Base-by-base conservation (phyloP, 2,888 invertebrate species). In the Watsonalla cultraria region DNA sequence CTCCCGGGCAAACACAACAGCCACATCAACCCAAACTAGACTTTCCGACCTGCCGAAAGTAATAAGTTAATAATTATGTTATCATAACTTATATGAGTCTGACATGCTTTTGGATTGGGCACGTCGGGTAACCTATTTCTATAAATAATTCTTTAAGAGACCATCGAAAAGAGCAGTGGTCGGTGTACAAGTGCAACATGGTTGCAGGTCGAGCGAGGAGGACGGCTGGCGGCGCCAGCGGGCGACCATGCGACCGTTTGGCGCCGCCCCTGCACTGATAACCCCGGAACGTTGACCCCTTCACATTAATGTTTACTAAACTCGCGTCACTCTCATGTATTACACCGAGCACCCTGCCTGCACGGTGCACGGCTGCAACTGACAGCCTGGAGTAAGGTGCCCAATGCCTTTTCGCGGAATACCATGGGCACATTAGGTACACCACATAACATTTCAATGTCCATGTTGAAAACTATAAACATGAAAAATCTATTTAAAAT, bases 241-340 rank as follows among this genome's bases (percentile, higher is more conserved):
- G 65, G 54, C 73, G 80, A 68, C 80, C 78, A 74, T 75, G 80
- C 86, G 87, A 80, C 84, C 77, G 82, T 82, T 74, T 80, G 89
- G 84, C 88, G 89, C 87, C 87, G 85, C 83, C 82, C 77, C 81
- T 78, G 68, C 65, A 57, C 61, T 65, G 90, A 89, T 90, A 90
- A 90, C 90, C 90, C 75, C 80, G 80, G 84, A 83, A 79, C 84
- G 87, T 86, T 87, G 88, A 89, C 87, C 90, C 80, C 72, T 64
- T 76, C 79, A 80, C 81, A 80, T 84, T 84, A 76, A 74, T 85
- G 82, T 84, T 84, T 86, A 87, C 84, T 80, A 84, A 86, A 79
- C 78, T 74, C 69, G 70, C 70, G 68, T 66, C 73, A 78, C 71
- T 70, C 66, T 63, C 70, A 76, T 77, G 73, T 74, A 75, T 64